Evolutionary conservation across 2,797 vertebrate genomes (phyloP).

Genomic region (Artibeus lituratus): DNA sequence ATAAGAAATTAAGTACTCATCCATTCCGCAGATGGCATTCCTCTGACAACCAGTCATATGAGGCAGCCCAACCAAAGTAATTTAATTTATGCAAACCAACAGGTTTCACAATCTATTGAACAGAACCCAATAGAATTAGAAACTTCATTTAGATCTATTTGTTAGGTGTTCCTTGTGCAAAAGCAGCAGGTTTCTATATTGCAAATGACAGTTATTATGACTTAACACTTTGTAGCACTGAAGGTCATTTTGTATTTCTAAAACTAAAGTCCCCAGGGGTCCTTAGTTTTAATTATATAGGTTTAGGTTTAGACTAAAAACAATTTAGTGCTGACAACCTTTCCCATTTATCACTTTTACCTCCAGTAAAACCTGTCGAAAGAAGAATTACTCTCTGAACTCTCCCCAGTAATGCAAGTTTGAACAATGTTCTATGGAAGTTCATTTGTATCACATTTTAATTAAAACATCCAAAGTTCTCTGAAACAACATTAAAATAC

Average conservation of each 20-base stretch:
- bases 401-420: constrained; percentile 66
- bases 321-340: constrained; percentile 51
- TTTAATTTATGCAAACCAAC: constrained; percentile 7
- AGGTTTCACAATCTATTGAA: not conserved
- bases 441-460: constrained; percentile 46
- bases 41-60: not conserved
- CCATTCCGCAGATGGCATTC: not conserved
- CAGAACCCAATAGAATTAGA: constrained; percentile 25
- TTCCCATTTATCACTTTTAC: constrained; percentile 37
- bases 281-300: constrained; percentile 26
- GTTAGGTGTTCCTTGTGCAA: not conserved
- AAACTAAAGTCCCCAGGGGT: constrained; percentile 45
- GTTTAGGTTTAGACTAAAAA: constrained; percentile 52
- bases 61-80: not conserved
- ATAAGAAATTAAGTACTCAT: not conserved
- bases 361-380: constrained; percentile 63
- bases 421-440: constrained; percentile 72
- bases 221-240: constrained; percentile 37
- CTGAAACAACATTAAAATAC: constrained; percentile 28
- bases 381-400: constrained; percentile 75
- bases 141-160: constrained; percentile 26
- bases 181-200: not conserved
- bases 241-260: constrained; percentile 25
- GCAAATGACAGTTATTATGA: not conserved
- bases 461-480: constrained; percentile 44